Base-by-base conservation (phyloP, 2,888 invertebrate species). In the Gymnosoma rotundatum region DNA sequence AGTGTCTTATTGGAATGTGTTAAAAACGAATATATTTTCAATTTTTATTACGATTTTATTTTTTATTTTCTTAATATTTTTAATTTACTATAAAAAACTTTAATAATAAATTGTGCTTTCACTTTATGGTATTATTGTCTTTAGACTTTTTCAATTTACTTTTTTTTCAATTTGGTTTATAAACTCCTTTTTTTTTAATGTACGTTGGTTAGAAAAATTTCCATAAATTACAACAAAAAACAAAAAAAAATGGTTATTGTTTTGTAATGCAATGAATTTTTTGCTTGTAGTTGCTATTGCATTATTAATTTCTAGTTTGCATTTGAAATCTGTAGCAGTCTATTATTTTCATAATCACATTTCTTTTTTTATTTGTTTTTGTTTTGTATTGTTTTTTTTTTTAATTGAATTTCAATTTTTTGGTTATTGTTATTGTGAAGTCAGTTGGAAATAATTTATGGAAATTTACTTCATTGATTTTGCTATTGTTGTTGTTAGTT, bases 391-490 rank as follows among this genome's bases (percentile, higher is more conserved):
- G 21, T 5, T 18, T 64, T 66, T 12, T 5, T 18, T 64, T 66
- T 12, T 12, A 42, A 2, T 42, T 42, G 10, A 38, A 72, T 61
- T 72, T 66, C 21, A 79, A 60, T 80, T 80, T 61, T 45, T 66
- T 80, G 66, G 12, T 76, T 72, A 76, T 82, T 82, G 81, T 82
- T 70, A 76, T 72, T 82, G 81, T 82, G 75, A 82, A 82, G 63
- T 82, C 70, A 66, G 64, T 76, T 82, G 81, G 81, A 82, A 76
- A 81, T 84, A 81, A 81, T 81, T 81, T 84, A 81, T 84, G 81
- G 63, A 84, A 84, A 81, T 84, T 61, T 81, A 78, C 84, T 84
- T 83, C 84, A 83, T 83, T 80, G 83, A 83, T 83, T 84, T 84
- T 60, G 70, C 78, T 84, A 58, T 84, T 66, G 48, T 64, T 63